Evolutionary conservation across 2,113 vertebrate genomes (phyloP).

Genomic region (human): DNA sequence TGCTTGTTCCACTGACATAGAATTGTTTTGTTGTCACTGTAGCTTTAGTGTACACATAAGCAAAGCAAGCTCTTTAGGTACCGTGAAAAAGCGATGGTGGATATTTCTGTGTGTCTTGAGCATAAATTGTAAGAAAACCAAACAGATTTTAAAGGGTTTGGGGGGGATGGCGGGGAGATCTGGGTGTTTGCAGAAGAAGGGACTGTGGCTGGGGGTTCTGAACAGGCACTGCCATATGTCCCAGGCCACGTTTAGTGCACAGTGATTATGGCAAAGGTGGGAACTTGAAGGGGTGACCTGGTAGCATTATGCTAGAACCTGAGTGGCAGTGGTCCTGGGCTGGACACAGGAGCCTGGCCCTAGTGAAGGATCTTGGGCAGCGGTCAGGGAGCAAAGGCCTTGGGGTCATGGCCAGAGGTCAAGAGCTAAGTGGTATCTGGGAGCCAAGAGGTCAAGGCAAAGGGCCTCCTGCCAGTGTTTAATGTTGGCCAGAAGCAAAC

Average conservation of each 20-base stretch:
- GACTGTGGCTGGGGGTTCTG: too few species aligned
- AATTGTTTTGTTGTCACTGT: not conserved
- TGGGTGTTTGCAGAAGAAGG: not conserved
- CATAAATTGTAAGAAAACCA: not conserved
- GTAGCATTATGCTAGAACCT: too few species aligned
- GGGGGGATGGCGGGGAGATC: not conserved
- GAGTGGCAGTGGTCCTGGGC: fast-evolving
- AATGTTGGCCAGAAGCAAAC: not conserved
- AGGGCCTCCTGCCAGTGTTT: not conserved
- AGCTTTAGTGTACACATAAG: not conserved
- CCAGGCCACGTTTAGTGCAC: not conserved
- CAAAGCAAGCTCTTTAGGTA: not conserved
- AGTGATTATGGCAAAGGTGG: not conserved
- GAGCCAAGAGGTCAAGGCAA: not conserved
- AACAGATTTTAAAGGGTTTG: not conserved
- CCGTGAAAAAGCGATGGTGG: fast-evolving
- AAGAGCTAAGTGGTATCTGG: not conserved
- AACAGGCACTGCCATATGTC: not conserved
- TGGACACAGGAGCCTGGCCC: not conserved
- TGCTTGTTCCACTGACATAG: not conserved
- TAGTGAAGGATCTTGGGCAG: fast-evolving
- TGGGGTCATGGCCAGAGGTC: not conserved
- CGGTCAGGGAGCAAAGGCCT: not conserved
- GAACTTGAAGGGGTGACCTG: too few species aligned
- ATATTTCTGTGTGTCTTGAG: too few species aligned